These are phyloP conservation scores for Meandrusa payeni DNA, from an alignment of 2,888 invertebrate genomes.

Conservation along the genomic window DNA sequence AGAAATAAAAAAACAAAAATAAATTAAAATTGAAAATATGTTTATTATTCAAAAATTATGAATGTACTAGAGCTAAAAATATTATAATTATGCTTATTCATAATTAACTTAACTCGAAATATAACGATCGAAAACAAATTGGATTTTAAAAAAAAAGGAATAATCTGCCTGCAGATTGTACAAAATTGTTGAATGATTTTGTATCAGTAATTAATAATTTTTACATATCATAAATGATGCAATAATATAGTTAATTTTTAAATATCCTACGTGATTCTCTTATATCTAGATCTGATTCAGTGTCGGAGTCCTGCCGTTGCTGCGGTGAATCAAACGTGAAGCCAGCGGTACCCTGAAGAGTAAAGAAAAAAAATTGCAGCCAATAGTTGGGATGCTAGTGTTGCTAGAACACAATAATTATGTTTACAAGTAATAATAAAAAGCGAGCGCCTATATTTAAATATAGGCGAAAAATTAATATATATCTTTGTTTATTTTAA, in stretches of 20 bases:
- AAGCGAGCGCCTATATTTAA: too few species aligned
- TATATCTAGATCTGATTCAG: conserved; percentile 60
- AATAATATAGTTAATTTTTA: conserved; percentile 27
- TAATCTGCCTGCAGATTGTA: conserved; percentile 22
- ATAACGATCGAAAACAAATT: conserved; percentile 2
- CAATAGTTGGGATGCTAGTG: too few species aligned
- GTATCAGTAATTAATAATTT: background rate
- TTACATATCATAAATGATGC: background rate
- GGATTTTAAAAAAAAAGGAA: conserved; percentile 4
- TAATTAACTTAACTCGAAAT: conserved; percentile 34
- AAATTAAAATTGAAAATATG: too few species aligned
- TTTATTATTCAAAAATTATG: background rate
- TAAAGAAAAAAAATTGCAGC: too few species aligned
- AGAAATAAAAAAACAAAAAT: too few species aligned
- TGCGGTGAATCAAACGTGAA: conserved; percentile 38
- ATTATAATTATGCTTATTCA: conserved; percentile 46
- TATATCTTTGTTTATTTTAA: too few species aligned
- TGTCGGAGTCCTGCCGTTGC: conserved; percentile 52
- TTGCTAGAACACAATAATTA: too few species aligned
- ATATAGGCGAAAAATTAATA: too few species aligned
- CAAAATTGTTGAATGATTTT: too few species aligned
- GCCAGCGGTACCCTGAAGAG: conserved; percentile 48
- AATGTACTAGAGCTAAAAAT: too few species aligned
- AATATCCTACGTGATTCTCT: conserved; percentile 41
- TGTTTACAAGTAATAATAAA: too few species aligned